Evolutionary conservation across 2,113 vertebrate genomes (phyloP).

Genomic region (Lepisosteus oculatus): DNA sequence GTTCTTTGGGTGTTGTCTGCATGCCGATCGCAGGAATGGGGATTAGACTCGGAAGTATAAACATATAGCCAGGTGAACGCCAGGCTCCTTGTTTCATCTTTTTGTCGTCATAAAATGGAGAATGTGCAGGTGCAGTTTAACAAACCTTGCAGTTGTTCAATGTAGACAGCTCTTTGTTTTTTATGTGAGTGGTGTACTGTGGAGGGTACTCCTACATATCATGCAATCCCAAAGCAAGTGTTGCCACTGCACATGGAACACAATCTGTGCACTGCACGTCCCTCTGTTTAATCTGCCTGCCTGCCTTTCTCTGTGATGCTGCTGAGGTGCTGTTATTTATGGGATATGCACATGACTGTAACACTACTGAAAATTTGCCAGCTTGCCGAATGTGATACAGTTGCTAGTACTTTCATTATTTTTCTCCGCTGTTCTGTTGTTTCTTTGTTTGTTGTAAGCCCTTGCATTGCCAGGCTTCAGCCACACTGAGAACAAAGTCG

Average conservation of each 20-base stretch:
- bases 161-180: too few species aligned
- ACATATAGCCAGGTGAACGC: background rate
- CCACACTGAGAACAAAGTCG: too few species aligned
- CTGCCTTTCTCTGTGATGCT: background rate
- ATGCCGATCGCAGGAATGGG: background rate
- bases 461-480: too few species aligned
- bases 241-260: too few species aligned
- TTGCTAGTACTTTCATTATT: too few species aligned
- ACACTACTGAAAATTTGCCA: background rate
- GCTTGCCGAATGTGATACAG: too few species aligned
- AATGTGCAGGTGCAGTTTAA: too few species aligned
- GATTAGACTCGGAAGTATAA: background rate
- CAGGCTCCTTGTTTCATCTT: background rate
- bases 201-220: too few species aligned
- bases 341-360: conserved; percentile 14
- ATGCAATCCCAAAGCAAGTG: too few species aligned
- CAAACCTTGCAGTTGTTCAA: too few species aligned
- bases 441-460: background rate
- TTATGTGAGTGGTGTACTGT: too few species aligned
- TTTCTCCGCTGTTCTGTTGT: background rate
- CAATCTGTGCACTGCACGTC: background rate
- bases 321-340: background rate
- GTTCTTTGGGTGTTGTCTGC: conserved; percentile 19
- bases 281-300: background rate
- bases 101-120: background rate